Evolutionary conservation across 2,888 invertebrate genomes (phyloP), one percentile per base, ranked within the genome.

Genomic region (Chymomyza caudatula): DNA sequence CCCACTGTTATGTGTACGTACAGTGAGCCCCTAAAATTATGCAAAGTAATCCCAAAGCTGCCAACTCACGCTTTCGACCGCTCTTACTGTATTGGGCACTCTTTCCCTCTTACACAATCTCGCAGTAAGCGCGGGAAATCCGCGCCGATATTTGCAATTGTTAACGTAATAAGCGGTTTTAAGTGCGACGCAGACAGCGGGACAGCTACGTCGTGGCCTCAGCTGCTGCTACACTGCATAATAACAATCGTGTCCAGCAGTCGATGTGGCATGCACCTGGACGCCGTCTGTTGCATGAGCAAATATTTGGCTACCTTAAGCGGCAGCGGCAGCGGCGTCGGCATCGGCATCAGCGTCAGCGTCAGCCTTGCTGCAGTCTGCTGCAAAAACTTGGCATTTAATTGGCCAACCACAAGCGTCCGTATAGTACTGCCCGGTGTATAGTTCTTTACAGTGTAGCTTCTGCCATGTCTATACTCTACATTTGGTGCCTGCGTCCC

Each of bases 91-190:
- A 37, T 37, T 37, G 29, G 8, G 29, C 19, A 19, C 13, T 37
- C 56, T 43, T 43, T 11, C n/a, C 17, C 17, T 20, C 56, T n/a
- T 17, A 17, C 56, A 19, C 13, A 6, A 19, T 4, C 43, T 17
- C 25, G 19, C 47, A 44, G 29, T 44, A 44, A 69, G 68, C 63
- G 57, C 58, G 85, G 65, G 65, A 73, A 78, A 83, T 76, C 71
- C 64, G 65, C 71, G 68, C 70, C 87, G 85, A 87, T 83, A 87
- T 76, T 87, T 74, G 81, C 84, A 87, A 85, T 85, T 80, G 86
- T 85, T 87, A 78, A 78, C 72, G 74, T 85, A 84, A 84, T 84
- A 84, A 85, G 87, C 85, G 81, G 78, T 74, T 78, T 75, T 68
- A 77, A 76, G 78, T 86, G 80, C 64, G 66, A 83, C 63, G 20